Conservation (phyloP, 2,888 invertebrate species). For the Esperia sulphurella region DNA sequence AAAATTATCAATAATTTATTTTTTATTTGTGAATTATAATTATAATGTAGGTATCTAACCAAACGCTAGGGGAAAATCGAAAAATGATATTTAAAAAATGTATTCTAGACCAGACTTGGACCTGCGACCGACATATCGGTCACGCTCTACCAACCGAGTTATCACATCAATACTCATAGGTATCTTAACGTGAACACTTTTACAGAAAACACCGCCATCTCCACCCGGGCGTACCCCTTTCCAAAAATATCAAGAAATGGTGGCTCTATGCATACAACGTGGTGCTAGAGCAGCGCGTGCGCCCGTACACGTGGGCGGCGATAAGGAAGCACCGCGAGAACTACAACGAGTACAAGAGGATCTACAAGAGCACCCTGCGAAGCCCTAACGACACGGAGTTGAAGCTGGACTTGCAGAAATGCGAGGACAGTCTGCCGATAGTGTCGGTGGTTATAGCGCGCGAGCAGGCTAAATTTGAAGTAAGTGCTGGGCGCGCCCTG, state of each 20-base stretch:
- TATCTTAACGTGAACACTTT: too few relatives aligned
- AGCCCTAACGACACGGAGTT: conserved; percentile 87
- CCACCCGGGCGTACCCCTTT: conserved; percentile 78
- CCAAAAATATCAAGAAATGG: conserved; percentile 82
- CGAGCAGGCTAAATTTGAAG: conserved; percentile 88
- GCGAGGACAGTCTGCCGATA: conserved; percentile 86
- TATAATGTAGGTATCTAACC: too few relatives aligned
- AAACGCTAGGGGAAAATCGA: too few relatives aligned
- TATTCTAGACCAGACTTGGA: too few relatives aligned
- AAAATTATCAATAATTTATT: too few relatives aligned
- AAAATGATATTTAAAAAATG: too few relatives aligned
- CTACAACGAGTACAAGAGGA: conserved; percentile 83
- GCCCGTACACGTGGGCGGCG: conserved; percentile 86
- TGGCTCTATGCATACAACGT: conserved; percentile 88
- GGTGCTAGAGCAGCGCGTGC: conserved; percentile 84
- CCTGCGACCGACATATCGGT: too few relatives aligned
- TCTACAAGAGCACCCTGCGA: conserved; percentile 84
- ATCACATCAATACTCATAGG: too few relatives aligned
- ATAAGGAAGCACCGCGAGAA: conserved; percentile 83
- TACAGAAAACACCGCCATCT: conserved; percentile 81
- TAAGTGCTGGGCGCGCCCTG: conserved; percentile 44
- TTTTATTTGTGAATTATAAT: too few relatives aligned
- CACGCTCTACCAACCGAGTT: too few relatives aligned
- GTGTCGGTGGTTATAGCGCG: conserved; percentile 88
- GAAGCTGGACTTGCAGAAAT: conserved; percentile 85